Conservation (phyloP, 2,797 vertebrate genomes). For the Mormyrus hasselquistii region DNA sequence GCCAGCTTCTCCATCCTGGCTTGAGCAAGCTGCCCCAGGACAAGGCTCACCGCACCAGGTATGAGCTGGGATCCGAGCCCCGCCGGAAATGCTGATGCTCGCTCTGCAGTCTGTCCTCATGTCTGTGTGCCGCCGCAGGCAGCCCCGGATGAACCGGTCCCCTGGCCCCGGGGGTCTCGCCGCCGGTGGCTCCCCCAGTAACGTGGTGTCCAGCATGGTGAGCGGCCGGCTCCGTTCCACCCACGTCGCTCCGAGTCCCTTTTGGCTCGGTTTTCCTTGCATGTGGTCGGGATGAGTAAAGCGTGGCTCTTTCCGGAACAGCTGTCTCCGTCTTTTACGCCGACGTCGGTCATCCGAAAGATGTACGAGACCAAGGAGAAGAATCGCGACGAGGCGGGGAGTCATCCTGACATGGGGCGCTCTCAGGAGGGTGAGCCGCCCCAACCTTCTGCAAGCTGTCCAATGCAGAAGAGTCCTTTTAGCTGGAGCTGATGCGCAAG, state of each 20-base stretch:
- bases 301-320: conserved; percentile 37
- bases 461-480: not conserved
- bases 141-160: conserved; percentile 74
- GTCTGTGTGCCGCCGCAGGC: conserved; percentile 54
- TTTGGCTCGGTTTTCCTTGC: not conserved
- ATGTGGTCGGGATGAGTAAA: not conserved
- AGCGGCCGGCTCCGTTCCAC: conserved; percentile 39
- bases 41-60: conserved; percentile 82
- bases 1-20: conserved; percentile 74
- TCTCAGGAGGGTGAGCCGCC: conserved; percentile 69
- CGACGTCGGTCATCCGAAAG: conserved; percentile 97
- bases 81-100: not conserved
- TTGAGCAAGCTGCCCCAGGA: conserved; percentile 77
- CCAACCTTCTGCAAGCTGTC: too few species aligned
- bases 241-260: not conserved
- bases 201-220: conserved; percentile 91
- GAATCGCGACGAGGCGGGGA: conserved; percentile 76
- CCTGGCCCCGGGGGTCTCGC: conserved; percentile 74
- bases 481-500: not conserved
- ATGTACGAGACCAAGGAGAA: conserved; percentile 99
- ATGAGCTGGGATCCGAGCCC: not conserved
- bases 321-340: conserved; percentile 95
- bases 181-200: conserved; percentile 77
- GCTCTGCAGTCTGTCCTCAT: not conserved
- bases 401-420: conserved; percentile 55